A percentile compares a stretch with the other conserved stretches of the same genome.
Evolutionary conservation across 2,113 vertebrate species (phyloP).

Genomic region (Crotalus helleri): DNA sequence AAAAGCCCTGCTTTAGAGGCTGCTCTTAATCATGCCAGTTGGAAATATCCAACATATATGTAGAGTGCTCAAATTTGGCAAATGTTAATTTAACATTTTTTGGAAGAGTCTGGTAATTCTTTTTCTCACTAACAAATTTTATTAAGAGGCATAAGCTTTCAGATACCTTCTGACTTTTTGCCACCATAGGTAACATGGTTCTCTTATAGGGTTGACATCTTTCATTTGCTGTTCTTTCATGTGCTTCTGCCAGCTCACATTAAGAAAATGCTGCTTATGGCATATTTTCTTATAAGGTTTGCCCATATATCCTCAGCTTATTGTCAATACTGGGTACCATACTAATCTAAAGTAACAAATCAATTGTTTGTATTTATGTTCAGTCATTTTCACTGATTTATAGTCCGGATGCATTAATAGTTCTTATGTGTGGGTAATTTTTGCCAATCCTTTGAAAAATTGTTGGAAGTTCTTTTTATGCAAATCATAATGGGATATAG

Average conservation of each 20-base stretch:
- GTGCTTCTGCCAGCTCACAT: background rate
- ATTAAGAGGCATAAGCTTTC: background rate
- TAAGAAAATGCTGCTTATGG: background rate
- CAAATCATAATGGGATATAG: background rate
- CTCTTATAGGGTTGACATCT: background rate
- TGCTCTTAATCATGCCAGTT: background rate
- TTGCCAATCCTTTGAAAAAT: conserved; percentile 12
- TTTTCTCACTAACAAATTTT: background rate
- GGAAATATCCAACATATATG: background rate
- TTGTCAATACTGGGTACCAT: conserved; percentile 12
- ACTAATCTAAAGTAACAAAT: background rate
- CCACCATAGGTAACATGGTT: background rate
- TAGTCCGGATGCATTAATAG: background rate
- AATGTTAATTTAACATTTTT: background rate
- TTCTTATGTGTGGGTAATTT: conserved; percentile 6
- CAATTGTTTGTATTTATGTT: conserved; percentile 14
- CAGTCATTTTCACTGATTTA: background rate
- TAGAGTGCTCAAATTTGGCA: background rate
- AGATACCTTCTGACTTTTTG: background rate
- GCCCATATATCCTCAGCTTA: background rate
- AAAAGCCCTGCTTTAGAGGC: background rate
- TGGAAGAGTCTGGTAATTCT: background rate
- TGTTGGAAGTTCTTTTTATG: background rate
- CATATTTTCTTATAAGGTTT: background rate
- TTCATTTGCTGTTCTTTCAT: background rate